A percentile compares a stretch with the other conserved stretches of the same genome.
Evolutionary conservation across 2,797 vertebrate species (phyloP).

Genomic region (Clarias fuscus): DNA sequence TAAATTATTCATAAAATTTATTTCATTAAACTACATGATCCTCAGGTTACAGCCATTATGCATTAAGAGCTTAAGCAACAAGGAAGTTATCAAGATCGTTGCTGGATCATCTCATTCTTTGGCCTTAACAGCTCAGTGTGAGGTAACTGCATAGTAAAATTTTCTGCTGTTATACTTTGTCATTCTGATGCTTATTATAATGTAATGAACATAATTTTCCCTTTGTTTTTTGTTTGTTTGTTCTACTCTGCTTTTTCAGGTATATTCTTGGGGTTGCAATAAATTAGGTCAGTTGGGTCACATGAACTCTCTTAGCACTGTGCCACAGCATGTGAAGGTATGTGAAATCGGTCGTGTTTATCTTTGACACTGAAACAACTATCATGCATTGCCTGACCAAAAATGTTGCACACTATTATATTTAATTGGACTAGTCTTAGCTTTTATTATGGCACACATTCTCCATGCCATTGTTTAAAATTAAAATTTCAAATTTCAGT

Average conservation of each 20-base stretch:
- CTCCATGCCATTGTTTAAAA: no score
- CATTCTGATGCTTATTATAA: background rate
- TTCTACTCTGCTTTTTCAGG: constrained; percentile 70
- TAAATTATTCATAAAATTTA: no score
- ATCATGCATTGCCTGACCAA: no score
- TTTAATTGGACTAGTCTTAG: no score
- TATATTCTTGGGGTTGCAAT: constrained; percentile 96
- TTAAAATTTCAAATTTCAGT: no score
- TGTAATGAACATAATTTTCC: background rate
- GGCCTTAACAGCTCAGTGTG: constrained; percentile 89
- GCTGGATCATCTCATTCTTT: constrained; percentile 91
- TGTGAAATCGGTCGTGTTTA: background rate
- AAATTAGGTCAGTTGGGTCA: constrained; percentile 89
- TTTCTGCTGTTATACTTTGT: background rate
- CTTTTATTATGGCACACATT: no score
- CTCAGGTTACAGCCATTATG: constrained; percentile 92
- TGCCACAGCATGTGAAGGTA: constrained; percentile 89
- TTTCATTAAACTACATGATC: background rate
- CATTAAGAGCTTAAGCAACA: constrained; percentile 87
- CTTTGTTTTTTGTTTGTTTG: no score
- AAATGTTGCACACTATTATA: no score
- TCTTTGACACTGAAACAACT: background rate
- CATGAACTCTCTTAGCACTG: constrained; percentile 80
- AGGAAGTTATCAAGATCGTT: constrained; percentile 88
- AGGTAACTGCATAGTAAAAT: constrained; percentile 74